Percentiles rank a stretch among this genome's conserved stretches.
These are phyloP conservation scores for Typhlichthys eigenmanni DNA, from an alignment of 2,797 vertebrate species.

Conservation along the genomic window DNA sequence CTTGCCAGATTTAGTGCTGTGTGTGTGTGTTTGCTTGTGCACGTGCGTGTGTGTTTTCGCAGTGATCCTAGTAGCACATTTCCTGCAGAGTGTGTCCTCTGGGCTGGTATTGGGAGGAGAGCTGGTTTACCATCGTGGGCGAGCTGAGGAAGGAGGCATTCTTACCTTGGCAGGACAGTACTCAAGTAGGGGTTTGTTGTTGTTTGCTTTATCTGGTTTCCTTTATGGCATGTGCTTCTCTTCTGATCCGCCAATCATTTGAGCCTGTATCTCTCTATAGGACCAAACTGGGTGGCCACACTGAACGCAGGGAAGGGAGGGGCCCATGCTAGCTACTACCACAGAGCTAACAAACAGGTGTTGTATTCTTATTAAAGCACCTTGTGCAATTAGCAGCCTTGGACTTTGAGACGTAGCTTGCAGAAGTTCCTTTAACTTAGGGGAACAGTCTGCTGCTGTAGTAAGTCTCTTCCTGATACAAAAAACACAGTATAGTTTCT, in stretches of 20 bases:
- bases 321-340: constrained; percentile 95
- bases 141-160: constrained; percentile 92
- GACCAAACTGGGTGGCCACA: constrained; percentile 89
- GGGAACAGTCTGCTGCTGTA: too few relatives aligned
- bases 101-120: constrained; percentile 92
- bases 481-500: too few relatives aligned
- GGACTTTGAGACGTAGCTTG: too few relatives aligned
- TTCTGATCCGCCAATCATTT: neutral
- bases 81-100: constrained; percentile 91
- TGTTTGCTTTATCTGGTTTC: neutral
- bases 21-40: constrained; percentile 21
- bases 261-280: constrained; percentile 59
- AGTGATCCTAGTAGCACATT: constrained; percentile 97
- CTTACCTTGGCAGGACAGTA: constrained; percentile 93
- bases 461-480: too few relatives aligned
- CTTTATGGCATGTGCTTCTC: constrained; percentile 7
- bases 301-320: constrained; percentile 93
- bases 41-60: constrained; percentile 28
- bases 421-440: too few relatives aligned
- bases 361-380: neutral
- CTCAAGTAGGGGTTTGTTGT: constrained; percentile 73
- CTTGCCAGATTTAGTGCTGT: neutral
- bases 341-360: constrained; percentile 92
- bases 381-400: too few relatives aligned
- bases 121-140: constrained; percentile 91